Percentiles rank a stretch among this genome's conserved stretches.
Evolutionary conservation across 1,140 invertebrate species (phyloP).

Genomic region (Heliothis subflexa): DNA sequence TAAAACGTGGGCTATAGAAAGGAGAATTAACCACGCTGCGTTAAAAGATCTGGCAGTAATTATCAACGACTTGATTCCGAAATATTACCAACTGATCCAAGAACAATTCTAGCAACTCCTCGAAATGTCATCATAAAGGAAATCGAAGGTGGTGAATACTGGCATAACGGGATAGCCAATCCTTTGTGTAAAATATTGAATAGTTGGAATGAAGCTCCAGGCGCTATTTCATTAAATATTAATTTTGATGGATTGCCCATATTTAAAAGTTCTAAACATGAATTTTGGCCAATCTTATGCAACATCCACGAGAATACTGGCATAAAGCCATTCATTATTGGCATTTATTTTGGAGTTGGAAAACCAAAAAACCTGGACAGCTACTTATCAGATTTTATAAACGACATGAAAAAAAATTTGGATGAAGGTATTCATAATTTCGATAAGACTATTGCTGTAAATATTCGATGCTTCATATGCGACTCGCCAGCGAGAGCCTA

Average conservation of each 20-base stretch:
- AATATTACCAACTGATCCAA: not conserved
- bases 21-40: not conserved
- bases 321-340: not conserved
- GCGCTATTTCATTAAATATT: not conserved
- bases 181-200: not conserved
- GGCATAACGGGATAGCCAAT: not conserved
- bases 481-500: conserved; percentile 2
- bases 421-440: not conserved
- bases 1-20: conserved; percentile 20
- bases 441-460: not conserved
- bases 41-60: not conserved
- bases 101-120: not conserved
- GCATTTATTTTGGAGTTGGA: not conserved
- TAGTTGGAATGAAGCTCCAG: not conserved
- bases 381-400: not conserved
- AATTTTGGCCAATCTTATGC: not conserved
- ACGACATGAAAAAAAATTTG: not conserved
- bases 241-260: not conserved
- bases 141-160: not conserved
- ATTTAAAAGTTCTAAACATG: not conserved
- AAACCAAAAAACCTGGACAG: not conserved
- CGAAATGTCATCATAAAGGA: not conserved
- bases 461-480: not conserved
- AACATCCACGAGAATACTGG: not conserved
- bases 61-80: not conserved